Evolutionary conservation across 1,140 invertebrate species (phyloP), one percentile per base, ranked within the genome.

Genomic region (Alviniconcha marisindica): DNA sequence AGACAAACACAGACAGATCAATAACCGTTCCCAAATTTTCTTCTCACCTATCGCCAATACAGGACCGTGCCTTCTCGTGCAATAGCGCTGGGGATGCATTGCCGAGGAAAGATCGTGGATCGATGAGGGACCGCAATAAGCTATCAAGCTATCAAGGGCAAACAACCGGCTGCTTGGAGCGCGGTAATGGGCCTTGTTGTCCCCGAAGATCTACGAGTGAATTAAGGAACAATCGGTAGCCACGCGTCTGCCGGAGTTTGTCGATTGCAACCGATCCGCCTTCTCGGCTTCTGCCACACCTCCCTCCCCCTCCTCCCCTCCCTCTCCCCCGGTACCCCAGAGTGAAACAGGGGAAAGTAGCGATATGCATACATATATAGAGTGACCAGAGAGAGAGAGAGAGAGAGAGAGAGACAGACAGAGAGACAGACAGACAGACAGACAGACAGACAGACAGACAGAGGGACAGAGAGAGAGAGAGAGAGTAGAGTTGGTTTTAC

Each of bases 241-340:
- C 77, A 56, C 33, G 77, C 48, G 77, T 38, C 77, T 63, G 77
- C 77, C 36, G 51, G 42, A 54, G 77, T 40, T 60, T 63, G 77
- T 54, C 51, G 77, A 48, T 66, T 66, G 63, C 10, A 28, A 14
- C 63, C 63, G 63, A 66, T 66, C 63, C 28, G 63, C 31, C 31
- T 33, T 33, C 63, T 33, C 7, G 28, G n/a, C 31, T 33, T 33
- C 63, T 66, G 28, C 7, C 5, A 10, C 28, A 33, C 28, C 63
- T 28, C 63, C 63, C 36, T 28, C 10, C 36, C 36, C 54, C 10
- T 33, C 28, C n/a, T 4, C 28, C 31, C 28, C 31, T 66, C 36
- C 28, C 63, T 33, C 36, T 18, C 31, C 63, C 28, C 63, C 31
- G 63, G 63, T 66, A 66, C 5, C 18, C 48, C 48, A 51, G 48